phyloP scores from a whole-genome alignment of 2,888 invertebrate genomes.

The Patella depressa region DNA sequence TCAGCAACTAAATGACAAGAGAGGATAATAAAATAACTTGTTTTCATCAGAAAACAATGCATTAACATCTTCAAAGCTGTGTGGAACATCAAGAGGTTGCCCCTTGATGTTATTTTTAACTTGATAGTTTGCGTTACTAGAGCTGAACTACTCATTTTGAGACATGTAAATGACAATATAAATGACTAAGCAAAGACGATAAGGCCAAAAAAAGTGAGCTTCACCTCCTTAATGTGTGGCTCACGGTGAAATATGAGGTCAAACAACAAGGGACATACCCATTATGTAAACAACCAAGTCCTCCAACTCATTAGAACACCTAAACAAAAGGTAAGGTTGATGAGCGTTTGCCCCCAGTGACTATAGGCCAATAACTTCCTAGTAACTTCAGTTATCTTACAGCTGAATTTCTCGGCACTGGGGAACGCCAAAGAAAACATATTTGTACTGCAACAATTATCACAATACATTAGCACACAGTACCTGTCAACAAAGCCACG shows the following conservation, averaged over 20 bases:
- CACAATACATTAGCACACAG: slow-evolving; percentile 9
- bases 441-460: slow-evolving; percentile 9
- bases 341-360: background rate
- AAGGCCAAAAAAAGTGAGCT: background rate
- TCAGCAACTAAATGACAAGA: too few species aligned
- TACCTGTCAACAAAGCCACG: slow-evolving; percentile 9
- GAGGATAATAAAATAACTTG: too few species aligned
- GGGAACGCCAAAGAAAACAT: slow-evolving; percentile 5
- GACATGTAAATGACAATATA: slow-evolving; percentile 6
- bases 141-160: too few species aligned
- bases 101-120: too few species aligned
- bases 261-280: slow-evolving; percentile 18
- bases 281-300: slow-evolving; percentile 21
- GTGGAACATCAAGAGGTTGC: too few species aligned
- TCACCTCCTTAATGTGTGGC: slow-evolving; percentile 7
- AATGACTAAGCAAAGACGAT: slow-evolving; percentile 7
- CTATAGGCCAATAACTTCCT: slow-evolving; percentile 1
- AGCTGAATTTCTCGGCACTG: background rate
- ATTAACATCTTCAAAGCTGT: too few species aligned
- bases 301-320: background rate
- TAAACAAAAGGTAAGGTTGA: slow-evolving; percentile 7
- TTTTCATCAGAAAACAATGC: too few species aligned
- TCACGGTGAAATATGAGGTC: slow-evolving; percentile 11
- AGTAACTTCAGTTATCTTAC: slow-evolving; percentile 5
- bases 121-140: too few species aligned